A percentile compares a stretch with the other conserved stretches of the same genome.
Conservation (phyloP, 2,888 invertebrate genomes). For the Drosophila formosana region DNA sequence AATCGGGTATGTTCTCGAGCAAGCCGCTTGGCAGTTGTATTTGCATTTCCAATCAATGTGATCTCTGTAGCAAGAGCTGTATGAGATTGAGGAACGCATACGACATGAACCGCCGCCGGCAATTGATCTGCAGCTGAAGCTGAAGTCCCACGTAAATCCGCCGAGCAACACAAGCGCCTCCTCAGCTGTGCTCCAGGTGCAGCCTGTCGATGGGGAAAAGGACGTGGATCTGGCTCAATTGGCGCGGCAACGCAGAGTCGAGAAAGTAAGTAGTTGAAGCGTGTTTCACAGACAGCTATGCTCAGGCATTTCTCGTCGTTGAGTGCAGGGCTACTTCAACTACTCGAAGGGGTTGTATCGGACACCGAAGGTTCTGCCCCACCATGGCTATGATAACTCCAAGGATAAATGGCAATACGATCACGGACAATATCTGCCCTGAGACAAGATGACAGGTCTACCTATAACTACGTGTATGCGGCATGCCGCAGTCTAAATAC, state of each 20-base stretch:
- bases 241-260: slow-evolving; percentile 42
- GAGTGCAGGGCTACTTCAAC: slow-evolving; percentile 66
- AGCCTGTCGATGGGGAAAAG: slow-evolving; percentile 42
- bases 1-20: slow-evolving; percentile 73
- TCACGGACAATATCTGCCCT: slow-evolving; percentile 79
- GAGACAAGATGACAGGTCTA: slow-evolving; percentile 8
- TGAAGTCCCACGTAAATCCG: slow-evolving; percentile 57
- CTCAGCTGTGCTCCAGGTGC: slow-evolving; percentile 59
- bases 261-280: slow-evolving; percentile 39
- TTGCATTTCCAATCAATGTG: not conserved
- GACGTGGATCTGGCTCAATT: slow-evolving; percentile 11
- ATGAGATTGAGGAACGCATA: slow-evolving; percentile 84
- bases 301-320: not conserved
- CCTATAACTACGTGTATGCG: not conserved
- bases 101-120: slow-evolving; percentile 79
- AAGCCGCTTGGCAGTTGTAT: not conserved
- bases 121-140: slow-evolving; percentile 78
- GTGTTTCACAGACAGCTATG: not conserved
- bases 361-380: slow-evolving; percentile 63
- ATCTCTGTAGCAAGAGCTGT: slow-evolving; percentile 77
- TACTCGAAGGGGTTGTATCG: slow-evolving; percentile 74
- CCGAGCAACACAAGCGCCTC: not conserved
- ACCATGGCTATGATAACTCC: slow-evolving; percentile 53
- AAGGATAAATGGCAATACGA: slow-evolving; percentile 67
- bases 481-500: not conserved